phyloP scores from a whole-genome alignment of 2,113 vertebrate genomes.

The Platichthys flesus region DNA sequence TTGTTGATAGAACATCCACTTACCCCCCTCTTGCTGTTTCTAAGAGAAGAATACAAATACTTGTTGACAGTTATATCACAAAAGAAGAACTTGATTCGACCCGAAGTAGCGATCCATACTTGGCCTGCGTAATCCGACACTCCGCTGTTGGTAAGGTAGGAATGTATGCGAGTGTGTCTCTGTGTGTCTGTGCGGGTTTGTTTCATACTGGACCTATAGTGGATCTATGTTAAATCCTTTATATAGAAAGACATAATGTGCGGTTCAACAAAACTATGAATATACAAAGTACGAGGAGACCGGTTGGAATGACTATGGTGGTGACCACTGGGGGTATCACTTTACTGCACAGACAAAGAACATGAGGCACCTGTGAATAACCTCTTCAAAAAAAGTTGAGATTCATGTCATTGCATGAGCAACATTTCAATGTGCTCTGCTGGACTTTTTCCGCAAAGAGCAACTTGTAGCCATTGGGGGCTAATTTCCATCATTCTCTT shows the following conservation, averaged over 20 bases:
- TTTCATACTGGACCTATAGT: not conserved
- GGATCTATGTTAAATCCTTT: conserved; percentile 27
- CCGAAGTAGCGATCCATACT: not conserved
- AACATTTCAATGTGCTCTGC: conserved; percentile 22
- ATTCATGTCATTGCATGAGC: conserved; percentile 43
- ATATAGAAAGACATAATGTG: conserved; percentile 22
- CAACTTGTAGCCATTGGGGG: conserved; percentile 31
- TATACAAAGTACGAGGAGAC: conserved; percentile 26
- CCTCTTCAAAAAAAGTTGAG: conserved; percentile 19
- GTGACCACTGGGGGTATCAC: conserved; percentile 42
- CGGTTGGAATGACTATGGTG: not conserved
- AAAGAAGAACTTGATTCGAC: not conserved
- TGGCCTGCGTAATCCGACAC: not conserved
- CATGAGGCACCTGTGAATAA: conserved; percentile 31
- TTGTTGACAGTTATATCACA: not conserved
- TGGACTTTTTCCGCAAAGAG: conserved; percentile 10
- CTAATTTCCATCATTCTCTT: conserved; percentile 36
- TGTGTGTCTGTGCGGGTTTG: conserved; percentile 5
- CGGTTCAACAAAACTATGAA: conserved; percentile 22
- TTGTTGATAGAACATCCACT: not conserved
- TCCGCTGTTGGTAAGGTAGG: not conserved
- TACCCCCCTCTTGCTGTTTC: not conserved
- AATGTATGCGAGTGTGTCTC: not conserved
- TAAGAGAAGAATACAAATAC: not conserved
- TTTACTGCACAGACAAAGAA: conserved; percentile 40